These are phyloP conservation scores for Synanthedon vespiformis DNA, from an alignment of 2,888 invertebrate species.

Conservation along the genomic window DNA sequence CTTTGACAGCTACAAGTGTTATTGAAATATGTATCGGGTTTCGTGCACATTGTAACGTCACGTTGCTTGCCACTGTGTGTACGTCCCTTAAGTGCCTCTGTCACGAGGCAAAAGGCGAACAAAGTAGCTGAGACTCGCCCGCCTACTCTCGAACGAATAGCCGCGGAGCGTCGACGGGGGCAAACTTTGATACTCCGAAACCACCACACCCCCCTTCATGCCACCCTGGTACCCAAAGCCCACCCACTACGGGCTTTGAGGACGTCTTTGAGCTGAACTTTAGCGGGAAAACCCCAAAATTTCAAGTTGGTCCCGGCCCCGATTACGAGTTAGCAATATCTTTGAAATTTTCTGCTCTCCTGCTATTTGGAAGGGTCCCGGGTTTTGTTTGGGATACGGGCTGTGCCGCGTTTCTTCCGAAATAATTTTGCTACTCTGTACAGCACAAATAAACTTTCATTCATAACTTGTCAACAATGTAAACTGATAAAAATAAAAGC, in stretches of 20 bases:
- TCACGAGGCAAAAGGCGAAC: slow-evolving; percentile 67
- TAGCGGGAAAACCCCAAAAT: slow-evolving; percentile 65
- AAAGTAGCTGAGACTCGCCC: slow-evolving; percentile 50
- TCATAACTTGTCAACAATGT: no score
- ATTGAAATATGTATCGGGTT: background rate
- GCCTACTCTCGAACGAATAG: slow-evolving; percentile 41
- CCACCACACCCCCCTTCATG: slow-evolving; percentile 30
- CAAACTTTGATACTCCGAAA: slow-evolving; percentile 63
- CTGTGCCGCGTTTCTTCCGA: background rate
- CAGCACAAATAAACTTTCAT: no score
- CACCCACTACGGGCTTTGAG: slow-evolving; percentile 62
- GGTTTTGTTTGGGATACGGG: slow-evolving; percentile 5
- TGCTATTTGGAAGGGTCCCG: slow-evolving; percentile 21
- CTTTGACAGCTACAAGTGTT: background rate
- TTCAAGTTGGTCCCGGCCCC: slow-evolving; percentile 55
- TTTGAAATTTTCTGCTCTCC: slow-evolving; percentile 60
- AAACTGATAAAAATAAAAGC: no score
- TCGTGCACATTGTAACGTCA: slow-evolving; percentile 20
- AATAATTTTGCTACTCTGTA: no score
- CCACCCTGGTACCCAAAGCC: slow-evolving; percentile 51
- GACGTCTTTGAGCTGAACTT: slow-evolving; percentile 67
- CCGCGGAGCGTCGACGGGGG: slow-evolving; percentile 51
- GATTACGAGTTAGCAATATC: slow-evolving; percentile 64
- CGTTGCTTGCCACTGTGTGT: slow-evolving; percentile 39
- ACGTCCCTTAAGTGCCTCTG: slow-evolving; percentile 67